Conservation (phyloP, 2,888 invertebrate genomes). For the Pharmacophagus antenor region DNA sequence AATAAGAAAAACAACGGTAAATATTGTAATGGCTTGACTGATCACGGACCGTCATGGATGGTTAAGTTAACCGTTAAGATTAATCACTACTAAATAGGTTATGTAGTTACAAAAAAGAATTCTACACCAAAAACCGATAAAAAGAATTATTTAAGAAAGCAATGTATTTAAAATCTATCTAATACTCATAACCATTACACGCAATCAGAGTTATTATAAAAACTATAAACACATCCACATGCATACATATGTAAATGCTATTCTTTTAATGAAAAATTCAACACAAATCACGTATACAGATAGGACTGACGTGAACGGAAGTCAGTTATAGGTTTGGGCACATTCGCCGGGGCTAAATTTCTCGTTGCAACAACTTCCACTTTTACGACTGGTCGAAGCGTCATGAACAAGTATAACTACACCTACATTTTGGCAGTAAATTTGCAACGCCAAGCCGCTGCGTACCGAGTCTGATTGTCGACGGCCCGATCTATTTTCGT, state of each 20-base stretch:
- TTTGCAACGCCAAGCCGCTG: constrained; percentile 31
- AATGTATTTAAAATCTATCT: too few relatives aligned
- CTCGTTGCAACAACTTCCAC: constrained; percentile 34
- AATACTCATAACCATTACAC: too few relatives aligned
- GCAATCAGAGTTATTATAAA: too few relatives aligned
- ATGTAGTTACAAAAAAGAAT: not conserved
- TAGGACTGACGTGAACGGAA: constrained; percentile 35
- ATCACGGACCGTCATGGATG: constrained; percentile 19
- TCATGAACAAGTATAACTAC: constrained; percentile 35
- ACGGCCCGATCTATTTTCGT: constrained; percentile 27
- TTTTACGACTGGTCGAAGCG: constrained; percentile 39
- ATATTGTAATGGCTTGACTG: constrained; percentile 24
- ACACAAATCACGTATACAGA: constrained; percentile 10
- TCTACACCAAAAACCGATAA: too few relatives aligned
- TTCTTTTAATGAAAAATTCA: constrained; percentile 9
- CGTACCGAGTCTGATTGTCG: constrained; percentile 27
- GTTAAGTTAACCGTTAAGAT: constrained; percentile 4
- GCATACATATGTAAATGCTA: not conserved
- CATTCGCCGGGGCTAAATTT: constrained; percentile 29
- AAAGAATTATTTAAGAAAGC: too few relatives aligned
- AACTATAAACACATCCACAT: too few relatives aligned
- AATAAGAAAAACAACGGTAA: constrained; percentile 24
- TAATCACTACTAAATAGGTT: not conserved
- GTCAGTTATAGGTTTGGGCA: constrained; percentile 29
- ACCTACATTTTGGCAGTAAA: constrained; percentile 36